Percentiles rank a stretch among this genome's conserved stretches.
Evolutionary conservation across 2,888 invertebrate genomes (phyloP).

Genomic region (Sesamia inferens): DNA sequence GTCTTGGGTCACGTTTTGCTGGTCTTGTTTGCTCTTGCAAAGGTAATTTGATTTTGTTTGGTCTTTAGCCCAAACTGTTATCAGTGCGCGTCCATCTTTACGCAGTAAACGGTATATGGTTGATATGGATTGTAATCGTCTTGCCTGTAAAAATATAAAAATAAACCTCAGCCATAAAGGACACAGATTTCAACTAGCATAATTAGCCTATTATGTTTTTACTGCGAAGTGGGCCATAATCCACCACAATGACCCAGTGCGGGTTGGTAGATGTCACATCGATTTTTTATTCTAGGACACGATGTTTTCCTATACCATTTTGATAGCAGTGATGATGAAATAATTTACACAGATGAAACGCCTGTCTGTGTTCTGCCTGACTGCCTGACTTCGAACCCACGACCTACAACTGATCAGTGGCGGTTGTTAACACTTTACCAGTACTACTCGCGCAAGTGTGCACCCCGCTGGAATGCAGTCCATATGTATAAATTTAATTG

Average conservation of each 20-base stretch:
- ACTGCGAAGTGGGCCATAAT: neutral
- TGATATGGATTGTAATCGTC: slow-evolving; percentile 93
- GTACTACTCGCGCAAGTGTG: too few species aligned
- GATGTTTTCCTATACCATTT: neutral
- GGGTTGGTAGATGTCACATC: neutral
- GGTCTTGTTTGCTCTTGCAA: slow-evolving; percentile 70
- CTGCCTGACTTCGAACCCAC: neutral
- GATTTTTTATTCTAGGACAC: neutral
- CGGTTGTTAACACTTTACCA: too few species aligned
- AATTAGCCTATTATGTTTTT: neutral
- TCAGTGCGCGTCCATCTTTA: slow-evolving; percentile 93
- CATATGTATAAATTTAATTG: too few species aligned
- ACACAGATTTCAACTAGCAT: neutral
- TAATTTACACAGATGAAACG: too few species aligned
- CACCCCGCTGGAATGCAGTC: too few species aligned
- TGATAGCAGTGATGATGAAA: neutral
- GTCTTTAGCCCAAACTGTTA: slow-evolving; percentile 99
- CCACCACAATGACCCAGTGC: neutral
- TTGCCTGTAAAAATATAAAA: slow-evolving; percentile 83
- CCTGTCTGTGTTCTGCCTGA: too few species aligned
- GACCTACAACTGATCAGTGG: neutral
- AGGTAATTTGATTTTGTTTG: slow-evolving; percentile 91
- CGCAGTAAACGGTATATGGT: slow-evolving; percentile 94
- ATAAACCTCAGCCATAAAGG: neutral
- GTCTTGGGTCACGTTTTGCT: slow-evolving; percentile 59